phyloP scores from a whole-genome alignment of 2,888 invertebrate species.

The Pseudococcus longispinus region DNA sequence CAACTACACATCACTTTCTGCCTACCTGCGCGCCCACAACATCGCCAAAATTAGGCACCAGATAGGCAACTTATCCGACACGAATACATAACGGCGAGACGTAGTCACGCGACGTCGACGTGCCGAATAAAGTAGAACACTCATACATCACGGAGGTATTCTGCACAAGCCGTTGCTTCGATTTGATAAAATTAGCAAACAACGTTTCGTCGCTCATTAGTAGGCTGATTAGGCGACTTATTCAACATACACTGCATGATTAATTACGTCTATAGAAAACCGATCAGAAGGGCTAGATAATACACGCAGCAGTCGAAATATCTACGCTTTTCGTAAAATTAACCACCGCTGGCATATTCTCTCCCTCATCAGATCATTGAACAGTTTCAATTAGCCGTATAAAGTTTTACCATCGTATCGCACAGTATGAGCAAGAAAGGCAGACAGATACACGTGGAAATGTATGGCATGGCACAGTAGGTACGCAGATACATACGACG shows the following conservation, averaged over 20 bases:
- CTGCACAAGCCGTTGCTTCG: not conserved
- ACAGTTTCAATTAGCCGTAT: conserved; percentile 24
- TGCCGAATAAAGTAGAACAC: not conserved
- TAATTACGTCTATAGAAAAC: conserved; percentile 28
- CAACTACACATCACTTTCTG: not conserved
- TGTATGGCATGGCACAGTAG: not conserved
- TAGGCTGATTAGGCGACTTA: conserved; percentile 24
- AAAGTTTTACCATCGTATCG: not conserved
- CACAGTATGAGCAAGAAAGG: not conserved
- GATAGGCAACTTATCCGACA: not conserved
- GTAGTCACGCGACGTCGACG: not conserved
- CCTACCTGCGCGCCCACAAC: not conserved
- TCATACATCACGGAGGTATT: conserved; percentile 15
- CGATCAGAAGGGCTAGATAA: conserved; percentile 1
- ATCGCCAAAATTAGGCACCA: not conserved
- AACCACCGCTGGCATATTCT: conserved; percentile 12
- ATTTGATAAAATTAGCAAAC: conserved; percentile 25
- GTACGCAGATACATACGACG: not conserved
- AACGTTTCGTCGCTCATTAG: conserved; percentile 30
- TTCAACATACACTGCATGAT: conserved; percentile 23
- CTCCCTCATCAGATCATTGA: not conserved
- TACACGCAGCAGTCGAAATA: not conserved
- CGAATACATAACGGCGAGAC: not conserved
- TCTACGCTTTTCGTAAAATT: conserved; percentile 20
- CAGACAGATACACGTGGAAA: not conserved